A percentile compares a stretch with the other conserved stretches of the same genome.
Evolutionary conservation across 92 coral and sea anemone species (phyloP).

Genomic region (Bergia sp.): DNA sequence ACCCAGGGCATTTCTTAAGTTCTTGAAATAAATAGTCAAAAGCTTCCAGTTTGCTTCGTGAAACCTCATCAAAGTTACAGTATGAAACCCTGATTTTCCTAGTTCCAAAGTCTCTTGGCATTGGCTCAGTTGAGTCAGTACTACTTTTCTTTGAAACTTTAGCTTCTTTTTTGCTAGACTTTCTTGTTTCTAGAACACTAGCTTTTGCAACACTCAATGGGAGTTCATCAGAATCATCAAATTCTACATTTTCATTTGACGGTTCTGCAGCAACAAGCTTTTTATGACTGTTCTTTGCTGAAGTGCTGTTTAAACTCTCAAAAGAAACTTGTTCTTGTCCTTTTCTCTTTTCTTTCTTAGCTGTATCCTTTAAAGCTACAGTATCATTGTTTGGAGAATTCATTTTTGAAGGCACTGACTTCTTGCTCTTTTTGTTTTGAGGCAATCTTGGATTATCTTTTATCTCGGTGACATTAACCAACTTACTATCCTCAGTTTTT

Average conservation of each 20-base stretch:
- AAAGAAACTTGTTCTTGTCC: background rate
- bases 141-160: background rate
- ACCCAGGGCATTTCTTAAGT: constrained; percentile 66
- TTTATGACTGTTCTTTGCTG: background rate
- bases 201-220: constrained; percentile 40
- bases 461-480: background rate
- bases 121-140: background rate
- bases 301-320: background rate
- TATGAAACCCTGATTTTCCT: constrained; percentile 20
- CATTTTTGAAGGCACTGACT: background rate
- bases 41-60: constrained; percentile 59
- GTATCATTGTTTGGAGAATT: background rate
- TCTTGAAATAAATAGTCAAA: constrained; percentile 75
- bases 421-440: constrained; percentile 24
- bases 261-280: background rate
- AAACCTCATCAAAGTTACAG: constrained; percentile 42
- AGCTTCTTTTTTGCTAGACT: background rate
- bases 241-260: constrained; percentile 10
- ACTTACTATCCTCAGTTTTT: background rate
- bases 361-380: background rate
- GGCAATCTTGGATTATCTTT: background rate
- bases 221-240: constrained; percentile 39
- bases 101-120: background rate
- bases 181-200: constrained; percentile 23
- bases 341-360: background rate